phyloP scores from a whole-genome alignment of 2,888 invertebrate species.

The Falcaria lacertinaria region DNA sequence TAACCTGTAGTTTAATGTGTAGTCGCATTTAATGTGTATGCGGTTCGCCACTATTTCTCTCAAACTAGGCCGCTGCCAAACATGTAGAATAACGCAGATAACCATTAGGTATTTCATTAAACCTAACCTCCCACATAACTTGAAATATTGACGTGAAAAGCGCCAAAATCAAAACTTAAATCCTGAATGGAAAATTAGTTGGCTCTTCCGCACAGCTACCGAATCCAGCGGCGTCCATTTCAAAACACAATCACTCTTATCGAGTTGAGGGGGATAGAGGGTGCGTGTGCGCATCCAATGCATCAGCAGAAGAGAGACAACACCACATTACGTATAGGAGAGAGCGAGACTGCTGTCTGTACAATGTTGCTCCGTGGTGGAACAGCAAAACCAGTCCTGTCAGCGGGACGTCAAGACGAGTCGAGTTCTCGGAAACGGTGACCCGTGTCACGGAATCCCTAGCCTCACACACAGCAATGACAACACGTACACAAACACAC shows the following conservation, averaged over 20 bases:
- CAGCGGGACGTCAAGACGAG: conserved; percentile 77
- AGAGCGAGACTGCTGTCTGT: conserved; percentile 45
- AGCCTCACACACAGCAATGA: conserved; percentile 46
- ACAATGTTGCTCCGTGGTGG: conserved; percentile 66
- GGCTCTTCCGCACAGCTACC: conserved; percentile 65
- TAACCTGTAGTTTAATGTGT: conserved; percentile 22
- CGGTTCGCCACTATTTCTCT: neutral
- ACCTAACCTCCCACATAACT: too few relatives aligned
- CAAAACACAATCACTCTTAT: conserved; percentile 69
- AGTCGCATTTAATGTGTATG: neutral
- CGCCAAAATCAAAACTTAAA: conserved; percentile 20
- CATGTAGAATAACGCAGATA: too few relatives aligned
- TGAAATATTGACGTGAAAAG: conserved; percentile 5
- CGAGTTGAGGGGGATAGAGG: conserved; percentile 64
- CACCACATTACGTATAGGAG: conserved; percentile 23
- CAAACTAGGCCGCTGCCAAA: neutral
- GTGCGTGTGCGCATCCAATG: conserved; percentile 73
- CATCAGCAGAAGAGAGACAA: conserved; percentile 44
- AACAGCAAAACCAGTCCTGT: conserved; percentile 78
- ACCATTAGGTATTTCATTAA: too few relatives aligned
- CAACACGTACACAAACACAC: conserved; percentile 36
- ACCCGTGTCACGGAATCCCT: conserved; percentile 80
- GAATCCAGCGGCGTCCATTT: conserved; percentile 67
- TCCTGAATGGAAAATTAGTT: conserved; percentile 63
- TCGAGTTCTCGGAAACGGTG: conserved; percentile 77